These are phyloP conservation scores for Serinus canaria DNA, from an alignment of 2,113 vertebrate species.

Conservation along the genomic window DNA sequence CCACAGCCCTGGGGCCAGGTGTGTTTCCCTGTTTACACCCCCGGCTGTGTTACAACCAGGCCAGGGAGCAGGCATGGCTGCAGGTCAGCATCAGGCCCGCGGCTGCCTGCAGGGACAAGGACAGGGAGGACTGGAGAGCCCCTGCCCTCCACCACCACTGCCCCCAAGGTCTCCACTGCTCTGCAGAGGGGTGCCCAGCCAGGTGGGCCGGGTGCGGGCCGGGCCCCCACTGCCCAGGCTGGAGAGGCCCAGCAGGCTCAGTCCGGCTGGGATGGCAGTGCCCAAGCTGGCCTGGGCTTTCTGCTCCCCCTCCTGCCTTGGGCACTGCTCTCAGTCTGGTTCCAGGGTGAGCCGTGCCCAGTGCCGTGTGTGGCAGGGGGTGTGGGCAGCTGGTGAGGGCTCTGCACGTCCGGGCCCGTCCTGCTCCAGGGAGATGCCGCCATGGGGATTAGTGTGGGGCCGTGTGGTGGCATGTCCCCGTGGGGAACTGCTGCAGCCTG, in stretches of 20 bases:
- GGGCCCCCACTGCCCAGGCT: rapidly evolving
- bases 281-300: background rate
- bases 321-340: rapidly evolving
- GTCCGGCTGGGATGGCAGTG: rapidly evolving
- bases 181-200: background rate
- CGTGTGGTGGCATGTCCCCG: background rate
- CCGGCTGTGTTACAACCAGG: background rate
- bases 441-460: background rate
- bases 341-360: background rate
- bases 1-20: background rate
- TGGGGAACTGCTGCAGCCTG: too few relatives aligned
- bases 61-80: background rate
- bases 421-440: background rate
- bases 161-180: background rate
- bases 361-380: rapidly evolving
- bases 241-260: rapidly evolving
- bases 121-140: background rate
- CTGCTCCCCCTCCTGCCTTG: background rate
- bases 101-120: background rate
- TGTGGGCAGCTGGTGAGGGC: background rate
- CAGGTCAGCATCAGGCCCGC: rapidly evolving
- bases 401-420: background rate
- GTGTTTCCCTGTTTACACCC: background rate
- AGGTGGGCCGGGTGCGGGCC: rapidly evolving
- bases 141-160: background rate